phyloP scores from a whole-genome alignment of 2,888 invertebrate species.

The Busseola fusca region DNA sequence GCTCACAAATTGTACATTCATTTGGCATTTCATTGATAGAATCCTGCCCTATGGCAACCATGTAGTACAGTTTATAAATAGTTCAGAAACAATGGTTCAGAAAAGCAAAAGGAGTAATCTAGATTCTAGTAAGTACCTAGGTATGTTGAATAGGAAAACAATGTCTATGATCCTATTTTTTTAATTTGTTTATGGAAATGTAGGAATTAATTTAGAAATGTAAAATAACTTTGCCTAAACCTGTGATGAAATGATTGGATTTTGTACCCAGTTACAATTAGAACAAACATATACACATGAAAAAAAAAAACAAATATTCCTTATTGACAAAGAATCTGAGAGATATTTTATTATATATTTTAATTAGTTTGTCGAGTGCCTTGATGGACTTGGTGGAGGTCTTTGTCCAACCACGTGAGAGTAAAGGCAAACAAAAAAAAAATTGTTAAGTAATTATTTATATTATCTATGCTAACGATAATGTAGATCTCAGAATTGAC shows the following conservation, averaged over 20 bases:
- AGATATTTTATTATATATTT: not conserved
- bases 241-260: not conserved
- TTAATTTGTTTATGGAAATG: not conserved
- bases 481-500: not conserved
- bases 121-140: not conserved
- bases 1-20: not conserved
- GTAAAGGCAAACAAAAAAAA: not conserved
- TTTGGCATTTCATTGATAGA: constrained; percentile 25
- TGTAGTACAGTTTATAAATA: constrained; percentile 32
- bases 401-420: not conserved
- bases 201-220: too few species aligned
- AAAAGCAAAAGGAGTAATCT: constrained; percentile 3
- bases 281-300: not conserved
- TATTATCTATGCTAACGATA: not conserved
- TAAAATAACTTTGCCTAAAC: too few species aligned
- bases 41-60: constrained; percentile 15
- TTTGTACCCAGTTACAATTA: not conserved
- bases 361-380: not conserved
- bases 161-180: not conserved
- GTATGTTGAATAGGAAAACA: constrained; percentile 12
- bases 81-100: constrained; percentile 33
- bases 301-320: not conserved
- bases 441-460: not conserved
- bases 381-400: too few species aligned
- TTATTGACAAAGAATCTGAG: not conserved